A percentile compares a stretch with the other conserved stretches of the same genome.
phyloP scores from a whole-genome alignment of 1,140 invertebrate species.

The Drosophila varians region DNA sequence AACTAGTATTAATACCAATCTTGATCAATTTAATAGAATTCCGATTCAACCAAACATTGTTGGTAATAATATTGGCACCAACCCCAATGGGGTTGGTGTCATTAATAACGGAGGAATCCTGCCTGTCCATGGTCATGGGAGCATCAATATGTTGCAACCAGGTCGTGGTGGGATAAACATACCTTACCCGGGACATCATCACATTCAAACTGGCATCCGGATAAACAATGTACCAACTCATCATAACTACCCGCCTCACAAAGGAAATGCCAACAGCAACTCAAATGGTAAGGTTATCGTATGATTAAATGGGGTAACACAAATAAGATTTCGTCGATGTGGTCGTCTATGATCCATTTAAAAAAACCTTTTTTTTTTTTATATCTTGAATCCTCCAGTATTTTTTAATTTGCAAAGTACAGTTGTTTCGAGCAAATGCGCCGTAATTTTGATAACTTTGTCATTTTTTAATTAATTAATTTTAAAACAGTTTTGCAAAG shows the following conservation, averaged over 20 bases:
- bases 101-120: slow-evolving; percentile 55
- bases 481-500: too few species aligned
- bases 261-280: slow-evolving; percentile 62
- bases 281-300: slow-evolving; percentile 61
- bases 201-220: slow-evolving; percentile 78
- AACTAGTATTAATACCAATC: slow-evolving; percentile 78
- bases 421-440: too few species aligned
- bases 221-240: slow-evolving; percentile 82
- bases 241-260: slow-evolving; percentile 66
- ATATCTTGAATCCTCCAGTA: too few species aligned
- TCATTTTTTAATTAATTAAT: too few species aligned
- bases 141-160: slow-evolving; percentile 70
- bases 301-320: too few species aligned
- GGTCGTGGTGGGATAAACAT: slow-evolving; percentile 59
- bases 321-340: too few species aligned
- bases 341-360: too few species aligned
- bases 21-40: slow-evolving; percentile 80
- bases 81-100: slow-evolving; percentile 12
- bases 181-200: slow-evolving; percentile 67
- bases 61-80: slow-evolving; percentile 53
- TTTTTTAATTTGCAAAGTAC: too few species aligned
- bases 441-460: too few species aligned
- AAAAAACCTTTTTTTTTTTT: too few species aligned
- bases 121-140: slow-evolving; percentile 70
- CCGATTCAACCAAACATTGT: slow-evolving; percentile 72